phyloP scores from a whole-genome alignment of 2,113 vertebrate genomes.

The Phrynosoma platyrhinos region DNA sequence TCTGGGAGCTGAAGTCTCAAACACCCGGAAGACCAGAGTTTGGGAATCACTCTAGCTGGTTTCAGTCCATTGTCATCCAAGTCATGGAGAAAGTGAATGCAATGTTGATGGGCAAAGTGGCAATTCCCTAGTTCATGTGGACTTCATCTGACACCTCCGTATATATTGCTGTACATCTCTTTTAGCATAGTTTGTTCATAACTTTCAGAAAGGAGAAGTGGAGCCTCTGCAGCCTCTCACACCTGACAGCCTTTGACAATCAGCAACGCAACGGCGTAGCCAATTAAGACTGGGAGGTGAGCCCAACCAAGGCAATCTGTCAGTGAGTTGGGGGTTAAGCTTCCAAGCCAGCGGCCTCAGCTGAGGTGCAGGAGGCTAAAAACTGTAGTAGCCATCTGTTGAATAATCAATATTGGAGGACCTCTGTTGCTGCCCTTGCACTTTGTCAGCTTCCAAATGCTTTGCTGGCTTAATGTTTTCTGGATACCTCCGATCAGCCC shows the following conservation, averaged over 20 bases:
- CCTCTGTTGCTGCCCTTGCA: background rate
- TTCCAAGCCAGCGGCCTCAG: slow-evolving; percentile 36
- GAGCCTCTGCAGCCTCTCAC: background rate
- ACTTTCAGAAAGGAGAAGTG: slow-evolving; percentile 19
- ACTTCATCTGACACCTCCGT: background rate
- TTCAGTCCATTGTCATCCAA: background rate
- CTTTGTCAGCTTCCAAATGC: slow-evolving; percentile 35
- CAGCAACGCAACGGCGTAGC: slow-evolving; percentile 56
- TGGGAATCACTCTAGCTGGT: background rate
- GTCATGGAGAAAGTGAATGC: background rate
- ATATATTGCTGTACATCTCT: background rate
- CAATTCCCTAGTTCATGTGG: background rate
- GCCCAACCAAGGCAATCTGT: slow-evolving; percentile 47
- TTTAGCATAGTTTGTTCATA: background rate
- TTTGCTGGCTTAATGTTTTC: slow-evolving; percentile 2
- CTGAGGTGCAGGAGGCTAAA: slow-evolving; percentile 50
- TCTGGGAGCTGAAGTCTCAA: no score
- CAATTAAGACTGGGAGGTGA: slow-evolving; percentile 61
- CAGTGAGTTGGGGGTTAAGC: slow-evolving; percentile 53
- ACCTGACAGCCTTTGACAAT: background rate
- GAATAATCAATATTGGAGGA: slow-evolving; percentile 44
- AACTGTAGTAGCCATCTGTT: slow-evolving; percentile 64
- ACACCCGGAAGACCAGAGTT: no score
- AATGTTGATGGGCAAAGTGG: background rate
- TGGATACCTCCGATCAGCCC: background rate